These are phyloP conservation scores for Syrista parreyssii DNA, from an alignment of 2,888 invertebrate species.

Conservation along the genomic window DNA sequence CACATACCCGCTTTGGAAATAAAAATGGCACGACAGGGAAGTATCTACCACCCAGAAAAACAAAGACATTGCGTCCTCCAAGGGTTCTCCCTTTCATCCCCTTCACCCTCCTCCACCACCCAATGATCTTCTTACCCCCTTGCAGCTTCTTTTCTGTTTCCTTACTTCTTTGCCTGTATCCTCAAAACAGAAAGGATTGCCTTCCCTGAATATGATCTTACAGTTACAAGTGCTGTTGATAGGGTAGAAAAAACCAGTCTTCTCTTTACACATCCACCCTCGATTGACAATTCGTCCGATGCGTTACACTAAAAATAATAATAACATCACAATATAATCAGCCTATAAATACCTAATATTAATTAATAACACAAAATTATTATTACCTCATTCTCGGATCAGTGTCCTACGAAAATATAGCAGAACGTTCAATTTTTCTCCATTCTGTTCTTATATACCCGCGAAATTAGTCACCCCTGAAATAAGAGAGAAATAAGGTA, in stretches of 20 bases:
- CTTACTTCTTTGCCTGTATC: background rate
- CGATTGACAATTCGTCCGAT: background rate
- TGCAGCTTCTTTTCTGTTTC: background rate
- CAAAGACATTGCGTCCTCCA: slow-evolving; percentile 31
- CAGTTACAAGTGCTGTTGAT: background rate
- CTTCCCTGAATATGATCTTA: background rate
- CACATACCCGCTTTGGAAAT: slow-evolving; percentile 37
- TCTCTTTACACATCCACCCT: background rate
- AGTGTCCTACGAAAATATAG: background rate
- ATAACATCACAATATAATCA: background rate
- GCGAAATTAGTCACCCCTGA: background rate
- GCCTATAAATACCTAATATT: background rate
- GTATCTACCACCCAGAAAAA: slow-evolving; percentile 26
- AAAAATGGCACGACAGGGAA: slow-evolving; percentile 39
- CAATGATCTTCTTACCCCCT: background rate
- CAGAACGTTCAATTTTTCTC: background rate
- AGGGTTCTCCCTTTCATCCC: background rate
- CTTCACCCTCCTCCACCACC: background rate
- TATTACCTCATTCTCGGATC: background rate
- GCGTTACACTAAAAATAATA: background rate
- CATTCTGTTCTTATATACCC: background rate
- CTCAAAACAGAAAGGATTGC: background rate
- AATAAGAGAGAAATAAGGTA: background rate
- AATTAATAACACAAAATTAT: background rate
- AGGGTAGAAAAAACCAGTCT: background rate